Conservation (phyloP, 1,140 invertebrate genomes). For the Drosophila burlai region DNA sequence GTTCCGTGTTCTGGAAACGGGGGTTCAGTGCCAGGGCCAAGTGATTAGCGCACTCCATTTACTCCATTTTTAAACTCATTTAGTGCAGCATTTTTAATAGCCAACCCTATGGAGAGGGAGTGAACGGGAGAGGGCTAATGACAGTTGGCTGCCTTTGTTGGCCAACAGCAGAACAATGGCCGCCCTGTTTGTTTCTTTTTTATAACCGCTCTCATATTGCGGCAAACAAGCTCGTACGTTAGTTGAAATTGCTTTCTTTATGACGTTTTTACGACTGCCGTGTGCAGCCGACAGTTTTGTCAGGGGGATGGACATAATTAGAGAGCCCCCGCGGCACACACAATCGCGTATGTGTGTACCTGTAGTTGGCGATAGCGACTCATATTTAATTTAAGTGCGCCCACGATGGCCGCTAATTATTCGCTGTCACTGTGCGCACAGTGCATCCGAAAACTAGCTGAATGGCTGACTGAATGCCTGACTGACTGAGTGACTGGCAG, state of each 20-base stretch:
- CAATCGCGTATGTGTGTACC: conserved; percentile 9
- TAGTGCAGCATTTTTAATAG: conserved; percentile 65
- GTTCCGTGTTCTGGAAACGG: not conserved
- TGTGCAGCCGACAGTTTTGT: conserved; percentile 55
- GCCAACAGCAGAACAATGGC: conserved; percentile 44
- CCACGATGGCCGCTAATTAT: conserved; percentile 72
- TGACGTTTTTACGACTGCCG: conserved; percentile 75
- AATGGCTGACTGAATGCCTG: not conserved
- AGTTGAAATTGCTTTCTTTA: conserved; percentile 73
- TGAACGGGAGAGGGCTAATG: conserved; percentile 57
- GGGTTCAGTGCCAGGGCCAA: conserved; percentile 14
- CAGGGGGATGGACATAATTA: conserved; percentile 63
- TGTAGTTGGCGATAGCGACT: conserved; percentile 38
- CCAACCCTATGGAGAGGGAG: conserved; percentile 2
- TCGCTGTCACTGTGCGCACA: conserved; percentile 56
- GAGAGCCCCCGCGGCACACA: conserved; percentile 31
- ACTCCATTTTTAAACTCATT: conserved; percentile 79
- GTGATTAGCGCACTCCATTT: conserved; percentile 65
- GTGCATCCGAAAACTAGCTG: conserved; percentile 53
- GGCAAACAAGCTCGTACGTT: conserved; percentile 47
- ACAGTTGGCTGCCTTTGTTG: conserved; percentile 55
- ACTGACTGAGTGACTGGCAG: conserved; percentile 17
- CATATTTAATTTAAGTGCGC: conserved; percentile 73
- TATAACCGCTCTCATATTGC: conserved; percentile 7
- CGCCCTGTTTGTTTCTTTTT: conserved; percentile 21